A percentile compares a stretch with the other conserved stretches of the same genome.
Evolutionary conservation across 2,888 invertebrate genomes (phyloP).

Genomic region (Petrophora chlorosata): DNA sequence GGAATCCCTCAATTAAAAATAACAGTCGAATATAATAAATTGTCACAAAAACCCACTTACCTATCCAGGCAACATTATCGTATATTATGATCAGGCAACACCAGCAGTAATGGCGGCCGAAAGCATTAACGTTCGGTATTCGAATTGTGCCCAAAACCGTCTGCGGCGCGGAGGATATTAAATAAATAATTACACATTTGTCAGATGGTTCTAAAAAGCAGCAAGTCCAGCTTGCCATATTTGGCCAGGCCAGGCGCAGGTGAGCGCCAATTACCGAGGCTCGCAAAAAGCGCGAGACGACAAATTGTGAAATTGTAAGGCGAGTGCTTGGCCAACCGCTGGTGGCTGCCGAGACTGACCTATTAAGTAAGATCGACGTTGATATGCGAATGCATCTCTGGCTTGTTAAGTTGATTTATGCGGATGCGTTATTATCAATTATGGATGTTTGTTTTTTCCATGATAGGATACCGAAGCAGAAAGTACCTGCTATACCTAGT

Average conservation of each 20-base stretch:
- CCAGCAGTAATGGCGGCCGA: conserved; percentile 56
- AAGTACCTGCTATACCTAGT: too few species aligned
- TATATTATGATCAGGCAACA: conserved; percentile 52
- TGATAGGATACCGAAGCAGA: background rate
- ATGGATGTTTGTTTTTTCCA: conserved; percentile 9
- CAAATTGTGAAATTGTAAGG: conserved; percentile 82
- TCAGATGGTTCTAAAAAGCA: conserved; percentile 80
- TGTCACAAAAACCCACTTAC: conserved; percentile 40
- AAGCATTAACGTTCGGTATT: conserved; percentile 67
- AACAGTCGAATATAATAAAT: conserved; percentile 57
- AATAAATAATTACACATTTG: conserved; percentile 84
- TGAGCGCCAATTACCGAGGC: conserved; percentile 76
- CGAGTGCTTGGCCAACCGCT: conserved; percentile 33
- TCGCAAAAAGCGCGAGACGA: conserved; percentile 75
- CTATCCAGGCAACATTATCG: conserved; percentile 21
- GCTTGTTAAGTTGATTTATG: conserved; percentile 28
- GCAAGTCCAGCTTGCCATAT: conserved; percentile 72
- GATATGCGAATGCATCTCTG: conserved; percentile 22
- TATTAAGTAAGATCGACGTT: conserved; percentile 30
- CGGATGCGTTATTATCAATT: conserved; percentile 21
- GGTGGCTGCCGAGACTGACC: conserved; percentile 15
- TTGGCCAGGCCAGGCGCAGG: conserved; percentile 71
- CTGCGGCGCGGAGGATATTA: conserved; percentile 66
- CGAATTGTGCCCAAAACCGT: conserved; percentile 78
- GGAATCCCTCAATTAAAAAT: conserved; percentile 53